phyloP scores from a whole-genome alignment of 2,113 vertebrate genomes.

The Vicugna pacos region DNA sequence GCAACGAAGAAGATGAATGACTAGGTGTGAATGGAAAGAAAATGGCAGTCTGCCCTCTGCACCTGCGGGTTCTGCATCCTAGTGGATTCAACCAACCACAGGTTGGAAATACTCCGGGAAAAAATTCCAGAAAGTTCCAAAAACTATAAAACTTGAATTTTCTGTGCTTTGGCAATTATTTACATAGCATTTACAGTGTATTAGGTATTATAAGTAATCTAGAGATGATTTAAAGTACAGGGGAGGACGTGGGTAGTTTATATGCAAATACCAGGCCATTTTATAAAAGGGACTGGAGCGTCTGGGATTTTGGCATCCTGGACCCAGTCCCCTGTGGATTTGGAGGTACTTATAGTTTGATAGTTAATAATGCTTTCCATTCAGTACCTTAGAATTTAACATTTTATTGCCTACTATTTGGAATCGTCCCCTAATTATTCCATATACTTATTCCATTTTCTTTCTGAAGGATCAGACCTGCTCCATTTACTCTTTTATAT shows the following conservation, averaged over 20 bases:
- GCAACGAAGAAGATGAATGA: neutral
- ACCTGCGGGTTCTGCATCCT: neutral
- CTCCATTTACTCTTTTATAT: neutral
- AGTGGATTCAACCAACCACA: neutral
- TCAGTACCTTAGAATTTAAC: neutral
- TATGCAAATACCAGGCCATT: neutral
- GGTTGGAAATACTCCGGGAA: neutral
- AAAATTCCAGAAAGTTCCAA: neutral
- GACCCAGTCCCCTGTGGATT: too few relatives aligned
- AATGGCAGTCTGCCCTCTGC: neutral
- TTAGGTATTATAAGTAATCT: neutral
- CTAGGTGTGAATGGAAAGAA: neutral
- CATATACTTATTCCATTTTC: neutral
- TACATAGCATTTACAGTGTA: neutral
- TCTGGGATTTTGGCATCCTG: neutral
- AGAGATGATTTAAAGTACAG: neutral
- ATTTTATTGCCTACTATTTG: neutral
- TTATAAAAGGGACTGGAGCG: neutral
- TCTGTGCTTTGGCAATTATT: neutral
- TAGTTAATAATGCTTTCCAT: neutral
- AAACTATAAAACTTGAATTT: neutral
- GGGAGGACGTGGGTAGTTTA: neutral
- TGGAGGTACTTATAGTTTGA: neutral
- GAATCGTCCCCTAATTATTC: constrained; percentile 11
- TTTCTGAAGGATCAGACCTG: neutral